A percentile compares a stretch with the other conserved stretches of the same genome.
Conservation (phyloP, 2,888 invertebrate species). For the Tachina fera region DNA sequence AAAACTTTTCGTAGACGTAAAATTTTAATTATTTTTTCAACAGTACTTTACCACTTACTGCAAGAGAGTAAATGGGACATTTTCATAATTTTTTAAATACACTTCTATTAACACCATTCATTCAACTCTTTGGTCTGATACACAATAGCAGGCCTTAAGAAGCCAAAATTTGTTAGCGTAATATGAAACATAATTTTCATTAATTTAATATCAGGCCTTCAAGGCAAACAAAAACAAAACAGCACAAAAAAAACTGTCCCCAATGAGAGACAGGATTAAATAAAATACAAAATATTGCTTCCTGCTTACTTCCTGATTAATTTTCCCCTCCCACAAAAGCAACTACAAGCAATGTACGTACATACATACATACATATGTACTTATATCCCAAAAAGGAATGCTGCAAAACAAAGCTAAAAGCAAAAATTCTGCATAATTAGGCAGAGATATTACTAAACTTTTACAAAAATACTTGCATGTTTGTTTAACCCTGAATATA, state of each 20-base stretch:
- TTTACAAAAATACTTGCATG: not conserved
- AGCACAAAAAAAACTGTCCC: constrained; percentile 69
- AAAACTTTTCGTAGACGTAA: constrained; percentile 60
- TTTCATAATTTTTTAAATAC: constrained; percentile 74
- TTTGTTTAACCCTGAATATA: constrained; percentile 45
- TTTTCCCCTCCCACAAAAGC: not conserved
- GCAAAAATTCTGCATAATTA: constrained; percentile 73
- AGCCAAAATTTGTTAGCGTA: not conserved
- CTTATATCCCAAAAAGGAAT: constrained; percentile 46
- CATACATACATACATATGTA: no score
- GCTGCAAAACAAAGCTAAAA: constrained; percentile 41
- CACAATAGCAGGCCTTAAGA: constrained; percentile 4
- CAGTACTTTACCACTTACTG: constrained; percentile 37
- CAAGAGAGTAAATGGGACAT: constrained; percentile 65
- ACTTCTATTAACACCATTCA: constrained; percentile 69
- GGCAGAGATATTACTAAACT: constrained; percentile 58
- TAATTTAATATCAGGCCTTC: constrained; percentile 77
- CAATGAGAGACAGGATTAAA: constrained; percentile 68
- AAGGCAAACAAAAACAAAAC: constrained; percentile 59
- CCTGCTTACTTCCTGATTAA: constrained; percentile 55
- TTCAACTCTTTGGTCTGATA: constrained; percentile 47
- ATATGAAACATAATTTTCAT: constrained; percentile 75
- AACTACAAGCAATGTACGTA: not conserved
- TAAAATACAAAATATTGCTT: constrained; percentile 32
- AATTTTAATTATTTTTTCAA: constrained; percentile 70